phyloP scores from a whole-genome alignment of 2,888 invertebrate genomes.

The Exephanes ischioxanthus region DNA sequence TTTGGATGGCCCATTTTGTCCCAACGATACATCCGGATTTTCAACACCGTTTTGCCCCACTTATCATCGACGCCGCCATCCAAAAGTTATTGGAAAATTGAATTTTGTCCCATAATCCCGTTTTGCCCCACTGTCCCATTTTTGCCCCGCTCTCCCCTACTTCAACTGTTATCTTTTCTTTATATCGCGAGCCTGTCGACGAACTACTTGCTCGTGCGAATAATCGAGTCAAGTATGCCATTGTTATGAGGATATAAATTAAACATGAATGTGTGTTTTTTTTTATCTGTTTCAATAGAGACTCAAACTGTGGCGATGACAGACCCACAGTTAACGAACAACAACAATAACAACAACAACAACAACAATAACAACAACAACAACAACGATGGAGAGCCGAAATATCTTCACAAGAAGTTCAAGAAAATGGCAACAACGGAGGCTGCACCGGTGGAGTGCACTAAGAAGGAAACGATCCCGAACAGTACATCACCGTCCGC shows the following conservation, averaged over 20 bases:
- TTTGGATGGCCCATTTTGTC: too few relatives aligned
- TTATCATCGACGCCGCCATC: too few relatives aligned
- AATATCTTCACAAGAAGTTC: conserved; percentile 97
- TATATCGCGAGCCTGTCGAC: too few relatives aligned
- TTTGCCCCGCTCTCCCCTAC: too few relatives aligned
- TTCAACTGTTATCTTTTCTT: too few relatives aligned
- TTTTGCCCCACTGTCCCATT: too few relatives aligned
- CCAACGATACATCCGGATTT: too few relatives aligned
- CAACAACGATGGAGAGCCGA: conserved; percentile 86
- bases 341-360: conserved; percentile 70
- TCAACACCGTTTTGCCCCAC: too few relatives aligned
- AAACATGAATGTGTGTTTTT: not conserved
- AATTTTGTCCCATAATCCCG: too few relatives aligned
- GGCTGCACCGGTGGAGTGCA: conserved; percentile 77
- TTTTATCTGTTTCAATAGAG: conserved; percentile 74
- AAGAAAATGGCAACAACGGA: conserved; percentile 92
- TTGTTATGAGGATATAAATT: not conserved
- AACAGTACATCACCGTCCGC: conserved; percentile 63
- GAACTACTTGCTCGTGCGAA: too few relatives aligned
- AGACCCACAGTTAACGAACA: conserved; percentile 82
- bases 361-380: conserved; percentile 76
- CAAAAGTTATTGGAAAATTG: too few relatives aligned
- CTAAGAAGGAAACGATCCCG: conserved; percentile 75
- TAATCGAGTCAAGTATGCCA: too few relatives aligned
- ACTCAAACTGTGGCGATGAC: conserved; percentile 82